A percentile compares a stretch with the other conserved stretches of the same genome.
These are phyloP conservation scores for Steinernema khuongi DNA, from an alignment of 1,140 invertebrate species.

Conservation along the genomic window DNA sequence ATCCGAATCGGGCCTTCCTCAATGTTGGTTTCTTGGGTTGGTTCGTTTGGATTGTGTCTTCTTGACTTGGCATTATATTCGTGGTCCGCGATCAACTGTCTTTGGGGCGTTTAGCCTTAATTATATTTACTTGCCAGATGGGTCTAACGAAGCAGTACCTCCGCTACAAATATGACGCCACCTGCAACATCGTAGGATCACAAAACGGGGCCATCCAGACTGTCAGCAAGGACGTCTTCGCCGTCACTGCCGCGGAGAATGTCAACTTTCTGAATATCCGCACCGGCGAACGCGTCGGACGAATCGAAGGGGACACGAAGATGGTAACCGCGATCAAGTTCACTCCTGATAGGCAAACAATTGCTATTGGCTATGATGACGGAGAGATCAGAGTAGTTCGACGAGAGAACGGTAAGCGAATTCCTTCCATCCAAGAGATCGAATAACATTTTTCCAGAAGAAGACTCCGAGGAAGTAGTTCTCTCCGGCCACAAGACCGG, in stretches of 20 bases:
- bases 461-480: conserved; percentile 71
- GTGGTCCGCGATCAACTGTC: no score
- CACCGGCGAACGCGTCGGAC: conserved; percentile 75
- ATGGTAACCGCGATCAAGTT: conserved; percentile 43
- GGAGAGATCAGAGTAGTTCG: conserved; percentile 76
- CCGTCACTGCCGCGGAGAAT: conserved; percentile 82
- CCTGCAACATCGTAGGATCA: conserved; percentile 60
- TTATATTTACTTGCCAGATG: conserved; percentile 65
- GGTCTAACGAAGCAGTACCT: conserved; percentile 93
- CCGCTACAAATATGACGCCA: conserved; percentile 71
- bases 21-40: no score
- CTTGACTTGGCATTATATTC: no score
- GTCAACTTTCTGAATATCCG: conserved; percentile 87
- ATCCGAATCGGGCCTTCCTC: no score
- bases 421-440: conserved; percentile 4
- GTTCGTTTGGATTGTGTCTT: no score
- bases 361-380: conserved; percentile 86
- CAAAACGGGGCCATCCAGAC: conserved; percentile 49
- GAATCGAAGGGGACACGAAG: conserved; percentile 40
- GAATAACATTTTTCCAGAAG: conserved; percentile 64
- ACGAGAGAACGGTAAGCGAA: conserved; percentile 36
- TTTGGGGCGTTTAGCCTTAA: no score
- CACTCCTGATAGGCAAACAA: conserved; percentile 65
- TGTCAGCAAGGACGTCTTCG: conserved; percentile 66
- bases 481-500: conserved; percentile 76